These are phyloP conservation scores for Drosophila nigricruria DNA, from an alignment of 2,888 invertebrate genomes.

Conservation along the genomic window DNA sequence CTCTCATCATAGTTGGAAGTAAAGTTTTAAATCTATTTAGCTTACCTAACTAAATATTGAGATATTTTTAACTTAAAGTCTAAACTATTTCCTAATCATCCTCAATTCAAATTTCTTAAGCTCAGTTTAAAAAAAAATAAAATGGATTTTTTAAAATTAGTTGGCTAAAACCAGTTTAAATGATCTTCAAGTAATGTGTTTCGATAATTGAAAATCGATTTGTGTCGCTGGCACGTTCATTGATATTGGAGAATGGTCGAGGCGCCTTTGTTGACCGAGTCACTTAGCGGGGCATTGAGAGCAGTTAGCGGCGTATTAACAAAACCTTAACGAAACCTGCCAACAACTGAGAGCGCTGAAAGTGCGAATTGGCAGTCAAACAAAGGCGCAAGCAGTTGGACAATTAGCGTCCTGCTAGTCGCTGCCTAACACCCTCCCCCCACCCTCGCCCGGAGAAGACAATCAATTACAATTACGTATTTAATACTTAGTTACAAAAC, in stretches of 20 bases:
- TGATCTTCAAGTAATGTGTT: constrained; percentile 4
- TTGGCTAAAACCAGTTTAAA: neutral
- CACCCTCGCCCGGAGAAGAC: constrained; percentile 38
- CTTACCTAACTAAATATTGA: no score
- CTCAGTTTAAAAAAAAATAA: no score
- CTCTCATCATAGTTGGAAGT: no score
- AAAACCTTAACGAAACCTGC: neutral
- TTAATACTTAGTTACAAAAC: constrained; percentile 51
- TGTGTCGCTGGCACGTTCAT: constrained; percentile 1
- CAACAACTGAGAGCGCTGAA: constrained; percentile 22
- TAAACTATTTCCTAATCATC: no score
- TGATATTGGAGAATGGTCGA: constrained; percentile 11
- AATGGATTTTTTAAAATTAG: neutral
- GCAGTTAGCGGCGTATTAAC: constrained; percentile 71
- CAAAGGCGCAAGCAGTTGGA: constrained; percentile 78
- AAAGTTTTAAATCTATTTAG: no score
- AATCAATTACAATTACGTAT: constrained; percentile 68
- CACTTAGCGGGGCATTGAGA: constrained; percentile 80
- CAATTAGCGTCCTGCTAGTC: constrained; percentile 65
- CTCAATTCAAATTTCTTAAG: no score
- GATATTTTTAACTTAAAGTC: no score
- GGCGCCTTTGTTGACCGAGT: constrained; percentile 71
- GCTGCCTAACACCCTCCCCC: constrained; percentile 4
- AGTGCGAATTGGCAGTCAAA: constrained; percentile 75
- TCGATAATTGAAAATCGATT: constrained; percentile 11